These are phyloP conservation scores for Sternarchorhynchus goeldii DNA, from an alignment of 2,797 vertebrate genomes.

Conservation along the genomic window DNA sequence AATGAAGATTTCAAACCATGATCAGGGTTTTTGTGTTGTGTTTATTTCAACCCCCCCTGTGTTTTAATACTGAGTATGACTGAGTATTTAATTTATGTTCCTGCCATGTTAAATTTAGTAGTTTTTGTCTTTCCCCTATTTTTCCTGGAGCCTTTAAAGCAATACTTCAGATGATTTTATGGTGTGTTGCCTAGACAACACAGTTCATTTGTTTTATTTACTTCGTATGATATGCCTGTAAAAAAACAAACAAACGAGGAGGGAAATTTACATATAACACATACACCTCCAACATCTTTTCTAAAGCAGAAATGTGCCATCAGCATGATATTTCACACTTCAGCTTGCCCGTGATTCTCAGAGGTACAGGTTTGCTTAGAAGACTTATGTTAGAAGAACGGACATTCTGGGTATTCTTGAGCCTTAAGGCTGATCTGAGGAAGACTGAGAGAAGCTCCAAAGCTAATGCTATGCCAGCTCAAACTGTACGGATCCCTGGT, in stretches of 20 bases:
- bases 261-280: not conserved
- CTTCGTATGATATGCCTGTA: not conserved
- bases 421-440: not conserved
- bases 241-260: not conserved
- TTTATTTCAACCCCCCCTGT: not conserved
- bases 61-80: not conserved
- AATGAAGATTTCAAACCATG: conserved; percentile 5
- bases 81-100: conserved; percentile 8
- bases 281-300: not conserved
- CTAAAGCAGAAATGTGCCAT: conserved; percentile 10
- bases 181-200: not conserved
- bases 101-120: not conserved
- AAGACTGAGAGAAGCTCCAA: not conserved
- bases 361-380: not conserved
- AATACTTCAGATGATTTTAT: conserved; percentile 25
- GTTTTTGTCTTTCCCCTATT: not conserved
- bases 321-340: not conserved
- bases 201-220: not conserved
- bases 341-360: not conserved
- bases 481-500: no score
- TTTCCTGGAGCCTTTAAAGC: conserved; percentile 12
- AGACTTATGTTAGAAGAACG: not conserved
- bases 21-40: not conserved
- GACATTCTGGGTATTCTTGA: not conserved
- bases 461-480: conserved; percentile 7